These are phyloP conservation scores for Rotaria sp. DNA, from an alignment of 2,888 invertebrate genomes.

Conservation along the genomic window DNA sequence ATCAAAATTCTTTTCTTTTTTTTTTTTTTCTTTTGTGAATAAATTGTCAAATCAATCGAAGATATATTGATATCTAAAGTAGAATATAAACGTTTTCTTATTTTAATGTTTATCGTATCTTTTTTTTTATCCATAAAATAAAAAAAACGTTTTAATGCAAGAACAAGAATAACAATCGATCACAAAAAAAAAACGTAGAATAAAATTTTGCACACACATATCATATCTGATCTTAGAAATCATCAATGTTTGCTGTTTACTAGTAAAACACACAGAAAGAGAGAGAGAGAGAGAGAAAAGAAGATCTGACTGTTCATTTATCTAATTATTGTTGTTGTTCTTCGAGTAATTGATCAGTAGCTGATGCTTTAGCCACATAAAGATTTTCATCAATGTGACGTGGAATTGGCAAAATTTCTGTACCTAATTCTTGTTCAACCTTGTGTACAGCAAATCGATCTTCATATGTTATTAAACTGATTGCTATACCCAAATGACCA, in stretches of 20 bases:
- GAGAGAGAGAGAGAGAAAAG: background rate
- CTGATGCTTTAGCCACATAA: conserved; percentile 64
- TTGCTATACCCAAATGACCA: conserved; percentile 96
- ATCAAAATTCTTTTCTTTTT: too few species aligned
- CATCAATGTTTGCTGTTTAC: background rate
- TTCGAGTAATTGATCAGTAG: background rate
- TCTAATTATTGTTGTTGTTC: background rate
- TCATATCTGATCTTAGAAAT: background rate
- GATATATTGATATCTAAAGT: background rate
- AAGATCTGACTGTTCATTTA: conserved; percentile 4
- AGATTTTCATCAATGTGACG: conserved; percentile 96
- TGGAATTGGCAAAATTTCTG: conserved; percentile 98
- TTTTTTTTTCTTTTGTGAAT: background rate
- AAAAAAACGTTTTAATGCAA: background rate
- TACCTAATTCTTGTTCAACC: conserved; percentile 95
- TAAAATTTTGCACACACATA: conserved; percentile 5
- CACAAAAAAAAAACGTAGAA: background rate
- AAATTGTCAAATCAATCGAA: background rate
- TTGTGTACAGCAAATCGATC: conserved; percentile 91
- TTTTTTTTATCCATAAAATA: background rate
- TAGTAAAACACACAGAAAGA: background rate
- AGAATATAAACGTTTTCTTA: conserved; percentile 16
- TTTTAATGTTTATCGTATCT: background rate
- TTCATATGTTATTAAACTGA: conserved; percentile 97
- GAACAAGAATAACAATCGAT: background rate